Conservation (phyloP, 2,113 vertebrate species). For the Syngnathus scovelli region DNA sequence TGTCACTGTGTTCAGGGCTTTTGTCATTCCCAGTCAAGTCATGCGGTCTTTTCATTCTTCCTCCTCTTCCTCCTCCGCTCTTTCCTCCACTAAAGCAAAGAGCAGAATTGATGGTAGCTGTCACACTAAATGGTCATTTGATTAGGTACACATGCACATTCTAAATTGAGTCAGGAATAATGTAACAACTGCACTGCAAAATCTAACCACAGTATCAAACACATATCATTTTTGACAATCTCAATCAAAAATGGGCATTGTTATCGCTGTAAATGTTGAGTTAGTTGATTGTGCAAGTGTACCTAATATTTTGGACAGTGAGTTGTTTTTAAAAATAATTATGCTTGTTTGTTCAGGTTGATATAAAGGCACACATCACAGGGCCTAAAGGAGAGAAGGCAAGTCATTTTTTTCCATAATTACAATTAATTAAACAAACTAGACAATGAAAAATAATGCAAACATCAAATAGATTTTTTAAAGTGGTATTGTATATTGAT, state of each 20-base stretch:
- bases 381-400: constrained; percentile 52
- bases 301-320: neutral
- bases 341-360: constrained; percentile 28
- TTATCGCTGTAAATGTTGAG: too few species aligned
- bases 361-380: constrained; percentile 48
- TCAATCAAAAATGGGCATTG: too few species aligned
- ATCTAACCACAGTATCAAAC: neutral
- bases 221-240: too few species aligned
- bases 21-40: neutral
- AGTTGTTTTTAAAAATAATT: too few species aligned
- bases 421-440: too few species aligned
- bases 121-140: neutral
- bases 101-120: constrained; percentile 47
- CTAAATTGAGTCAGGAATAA: neutral
- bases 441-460: neutral
- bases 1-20: constrained; percentile 24
- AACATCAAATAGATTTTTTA: too few species aligned
- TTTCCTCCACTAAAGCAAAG: constrained; percentile 46
- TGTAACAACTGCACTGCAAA: neutral
- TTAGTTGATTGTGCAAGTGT: neutral
- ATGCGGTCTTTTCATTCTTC: constrained; percentile 37
- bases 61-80: constrained; percentile 52
- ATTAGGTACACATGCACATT: neutral
- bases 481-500: too few species aligned
- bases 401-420: neutral